Conservation (phyloP, 1,140 invertebrate genomes). For the Pararge aegeria region DNA sequence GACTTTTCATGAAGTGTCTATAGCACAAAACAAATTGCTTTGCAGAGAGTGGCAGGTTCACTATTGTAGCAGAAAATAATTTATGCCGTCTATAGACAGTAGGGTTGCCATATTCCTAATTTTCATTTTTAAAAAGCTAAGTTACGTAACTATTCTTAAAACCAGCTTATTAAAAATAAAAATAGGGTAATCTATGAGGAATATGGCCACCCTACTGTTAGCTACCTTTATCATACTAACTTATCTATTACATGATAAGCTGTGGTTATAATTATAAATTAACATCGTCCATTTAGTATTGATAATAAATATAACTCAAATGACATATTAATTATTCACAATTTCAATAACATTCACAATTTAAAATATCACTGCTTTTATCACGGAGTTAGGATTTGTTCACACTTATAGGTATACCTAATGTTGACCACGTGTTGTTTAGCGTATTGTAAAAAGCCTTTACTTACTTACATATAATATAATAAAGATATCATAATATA, state of each 20-base stretch:
- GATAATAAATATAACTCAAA: too few species aligned
- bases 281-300: neutral
- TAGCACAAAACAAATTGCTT: conserved; percentile 17
- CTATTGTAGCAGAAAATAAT: neutral
- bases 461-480: neutral
- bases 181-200: too few species aligned
- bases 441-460: conserved; percentile 31
- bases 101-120: too few species aligned
- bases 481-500: neutral
- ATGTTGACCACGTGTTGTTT: conserved; percentile 14
- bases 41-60: neutral
- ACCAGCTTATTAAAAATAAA: too few species aligned
- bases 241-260: too few species aligned
- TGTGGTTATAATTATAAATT: neutral
- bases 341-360: conserved; percentile 5
- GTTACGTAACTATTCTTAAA: too few species aligned
- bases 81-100: neutral
- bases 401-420: neutral
- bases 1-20: conserved; percentile 4
- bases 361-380: conserved; percentile 10
- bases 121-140: too few species aligned
- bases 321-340: neutral
- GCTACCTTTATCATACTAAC: too few species aligned
- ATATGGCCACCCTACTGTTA: too few species aligned
- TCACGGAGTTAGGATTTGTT: conserved; percentile 10